phyloP scores from a whole-genome alignment of 2,797 vertebrate species.

The Lophius americanus region DNA sequence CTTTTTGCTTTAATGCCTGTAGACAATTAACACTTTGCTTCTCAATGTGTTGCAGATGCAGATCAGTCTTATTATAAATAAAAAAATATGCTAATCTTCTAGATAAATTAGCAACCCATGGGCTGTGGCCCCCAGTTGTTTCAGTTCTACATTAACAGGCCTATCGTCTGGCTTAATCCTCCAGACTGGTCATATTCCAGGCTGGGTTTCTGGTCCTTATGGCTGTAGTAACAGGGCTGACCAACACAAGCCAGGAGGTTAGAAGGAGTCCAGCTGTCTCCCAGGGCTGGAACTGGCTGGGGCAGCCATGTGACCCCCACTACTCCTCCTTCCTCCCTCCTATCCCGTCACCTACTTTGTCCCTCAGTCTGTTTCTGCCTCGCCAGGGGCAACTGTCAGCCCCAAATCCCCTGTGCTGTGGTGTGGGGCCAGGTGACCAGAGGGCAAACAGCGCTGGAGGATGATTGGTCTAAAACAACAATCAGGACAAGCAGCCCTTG shows the following conservation, averaged over 20 bases:
- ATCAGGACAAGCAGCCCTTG: constrained; percentile 52
- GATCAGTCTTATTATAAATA: neutral
- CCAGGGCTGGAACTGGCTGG: constrained; percentile 61
- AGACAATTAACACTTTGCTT: neutral
- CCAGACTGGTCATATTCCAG: constrained; percentile 50
- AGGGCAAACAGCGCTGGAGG: constrained; percentile 63
- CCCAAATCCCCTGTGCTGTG: constrained; percentile 64
- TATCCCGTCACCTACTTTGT: constrained; percentile 66
- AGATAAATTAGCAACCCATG: constrained; percentile 4
- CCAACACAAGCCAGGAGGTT: constrained; percentile 70
- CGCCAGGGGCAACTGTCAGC: constrained; percentile 75
- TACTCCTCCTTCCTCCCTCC: constrained; percentile 19
- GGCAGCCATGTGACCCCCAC: constrained; percentile 28
- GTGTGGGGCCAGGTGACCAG: constrained; percentile 70
- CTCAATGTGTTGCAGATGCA: neutral
- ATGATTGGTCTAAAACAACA: constrained; percentile 63
- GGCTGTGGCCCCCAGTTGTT: constrained; percentile 9
- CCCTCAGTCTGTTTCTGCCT: constrained; percentile 57
- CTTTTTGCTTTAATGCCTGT: neutral
- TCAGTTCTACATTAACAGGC: constrained; percentile 28
- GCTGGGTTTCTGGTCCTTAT: constrained; percentile 54
- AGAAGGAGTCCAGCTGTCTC: constrained; percentile 81
- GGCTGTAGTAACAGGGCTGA: constrained; percentile 46
- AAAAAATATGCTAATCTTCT: neutral
- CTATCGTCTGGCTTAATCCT: constrained; percentile 21